Evolutionary conservation across 2,888 invertebrate genomes (phyloP).

Genomic region (Lasius platythorax): DNA sequence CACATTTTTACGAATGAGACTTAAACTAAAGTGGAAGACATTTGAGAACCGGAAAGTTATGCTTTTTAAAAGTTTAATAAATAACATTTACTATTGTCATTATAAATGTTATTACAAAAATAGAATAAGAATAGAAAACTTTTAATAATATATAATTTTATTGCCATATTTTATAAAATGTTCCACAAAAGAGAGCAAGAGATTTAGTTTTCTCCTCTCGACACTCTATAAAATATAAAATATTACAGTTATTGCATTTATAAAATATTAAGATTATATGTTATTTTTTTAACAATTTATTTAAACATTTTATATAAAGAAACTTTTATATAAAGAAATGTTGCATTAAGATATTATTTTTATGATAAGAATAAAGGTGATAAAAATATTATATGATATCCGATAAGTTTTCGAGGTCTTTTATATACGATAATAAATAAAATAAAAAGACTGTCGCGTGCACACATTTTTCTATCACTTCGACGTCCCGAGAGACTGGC

Average conservation of each 20-base stretch:
- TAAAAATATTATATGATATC: neutral
- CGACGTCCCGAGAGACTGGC: neutral
- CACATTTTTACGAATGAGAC: neutral
- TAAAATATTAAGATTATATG: neutral
- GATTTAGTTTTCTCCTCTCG: neutral
- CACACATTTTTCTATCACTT: constrained; percentile 4
- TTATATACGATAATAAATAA: neutral
- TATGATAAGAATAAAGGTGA: neutral
- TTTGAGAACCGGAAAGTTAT: neutral
- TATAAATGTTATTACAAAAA: neutral
- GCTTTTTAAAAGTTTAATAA: neutral
- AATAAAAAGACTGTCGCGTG: neutral
- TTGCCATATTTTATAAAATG: neutral
- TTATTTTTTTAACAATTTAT: neutral
- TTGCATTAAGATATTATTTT: neutral
- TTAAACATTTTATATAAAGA: neutral
- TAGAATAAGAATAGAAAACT: neutral
- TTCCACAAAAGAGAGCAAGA: neutral
- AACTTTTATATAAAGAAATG: too few relatives aligned
- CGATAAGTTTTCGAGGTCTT: neutral
- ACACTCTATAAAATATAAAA: too few relatives aligned
- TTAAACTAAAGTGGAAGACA: neutral
- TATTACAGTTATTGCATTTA: too few relatives aligned
- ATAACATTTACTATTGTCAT: too few relatives aligned
- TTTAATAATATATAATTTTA: neutral